A percentile compares a stretch with the other conserved stretches of the same genome.
phyloP scores from a whole-genome alignment of 2,888 invertebrate species.

The Isoperla grammatica region DNA sequence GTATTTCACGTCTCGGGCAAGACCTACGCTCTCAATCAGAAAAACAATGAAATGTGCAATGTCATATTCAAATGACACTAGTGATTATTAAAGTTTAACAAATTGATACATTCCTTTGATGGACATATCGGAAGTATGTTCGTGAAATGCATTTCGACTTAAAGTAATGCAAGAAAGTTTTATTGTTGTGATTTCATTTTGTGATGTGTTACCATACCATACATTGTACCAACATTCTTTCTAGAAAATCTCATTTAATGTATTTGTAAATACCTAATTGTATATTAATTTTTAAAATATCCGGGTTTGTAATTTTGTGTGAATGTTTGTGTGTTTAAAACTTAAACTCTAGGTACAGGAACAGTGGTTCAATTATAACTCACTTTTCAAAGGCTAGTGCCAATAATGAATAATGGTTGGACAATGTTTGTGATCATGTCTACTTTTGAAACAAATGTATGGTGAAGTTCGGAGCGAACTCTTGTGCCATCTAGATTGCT shows the following conservation, averaged over 20 bases:
- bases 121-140: neutral
- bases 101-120: neutral
- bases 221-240: neutral
- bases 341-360: too few relatives aligned
- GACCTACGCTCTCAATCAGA: slow-evolving; percentile 68
- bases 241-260: neutral
- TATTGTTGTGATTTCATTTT: neutral
- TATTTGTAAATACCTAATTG: neutral
- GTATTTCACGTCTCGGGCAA: slow-evolving; percentile 55
- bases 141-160: neutral
- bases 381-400: too few relatives aligned
- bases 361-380: too few relatives aligned
- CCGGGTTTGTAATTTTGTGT: neutral
- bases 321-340: too few relatives aligned
- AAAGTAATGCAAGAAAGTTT: too few relatives aligned
- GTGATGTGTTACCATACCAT: neutral
- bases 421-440: too few relatives aligned
- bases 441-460: too few relatives aligned
- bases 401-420: too few relatives aligned
- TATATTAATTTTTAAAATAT: neutral
- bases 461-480: too few relatives aligned
- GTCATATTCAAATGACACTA: slow-evolving; percentile 37
- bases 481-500: too few relatives aligned
- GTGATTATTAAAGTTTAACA: neutral
- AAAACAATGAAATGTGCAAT: slow-evolving; percentile 72